Conservation (phyloP, 2,113 vertebrate genomes). For the Myxocyprinus asiaticus region DNA sequence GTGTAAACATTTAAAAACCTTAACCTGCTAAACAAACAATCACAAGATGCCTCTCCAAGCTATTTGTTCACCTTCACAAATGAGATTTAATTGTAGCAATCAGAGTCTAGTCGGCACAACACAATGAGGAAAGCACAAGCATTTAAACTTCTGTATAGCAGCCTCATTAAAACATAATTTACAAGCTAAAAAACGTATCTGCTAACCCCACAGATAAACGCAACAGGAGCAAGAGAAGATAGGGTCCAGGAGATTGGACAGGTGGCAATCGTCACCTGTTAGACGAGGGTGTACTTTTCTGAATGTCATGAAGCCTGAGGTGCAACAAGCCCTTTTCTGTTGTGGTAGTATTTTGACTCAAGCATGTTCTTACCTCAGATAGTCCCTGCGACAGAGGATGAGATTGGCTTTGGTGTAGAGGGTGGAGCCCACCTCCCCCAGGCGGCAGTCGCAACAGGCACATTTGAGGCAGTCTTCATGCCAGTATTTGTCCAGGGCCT, state of each 20-base stretch:
- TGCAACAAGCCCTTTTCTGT: slow-evolving; percentile 57
- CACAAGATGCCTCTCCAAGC: slow-evolving; percentile 18
- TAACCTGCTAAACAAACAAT: slow-evolving; percentile 38
- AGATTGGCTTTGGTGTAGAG: slow-evolving; percentile 99
- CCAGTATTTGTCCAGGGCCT: slow-evolving; percentile 99
- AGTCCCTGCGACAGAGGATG: slow-evolving; percentile 98
- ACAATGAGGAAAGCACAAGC: slow-evolving; percentile 32
- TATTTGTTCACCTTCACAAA: slow-evolving; percentile 14
- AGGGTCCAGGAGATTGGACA: neutral
- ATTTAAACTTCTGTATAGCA: slow-evolving; percentile 38
- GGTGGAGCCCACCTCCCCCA: slow-evolving; percentile 98
- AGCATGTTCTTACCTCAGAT: slow-evolving; percentile 88
- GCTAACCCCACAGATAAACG: slow-evolving; percentile 9
- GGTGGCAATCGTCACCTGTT: slow-evolving; percentile 16
- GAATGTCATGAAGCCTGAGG: slow-evolving; percentile 54
- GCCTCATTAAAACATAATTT: slow-evolving; percentile 28
- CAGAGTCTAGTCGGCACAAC: slow-evolving; percentile 6
- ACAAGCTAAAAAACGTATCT: slow-evolving; percentile 11
- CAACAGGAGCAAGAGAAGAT: neutral
- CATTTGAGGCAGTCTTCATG: slow-evolving; percentile 99
- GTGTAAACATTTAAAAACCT: slow-evolving; percentile 54
- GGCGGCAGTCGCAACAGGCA: slow-evolving; percentile 98
- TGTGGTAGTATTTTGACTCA: slow-evolving; percentile 30
- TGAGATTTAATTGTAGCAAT: slow-evolving; percentile 36
- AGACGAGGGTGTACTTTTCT: slow-evolving; percentile 39